Evolutionary conservation across 2,888 invertebrate species (phyloP).

Genomic region (Chrysodeixis includens): DNA sequence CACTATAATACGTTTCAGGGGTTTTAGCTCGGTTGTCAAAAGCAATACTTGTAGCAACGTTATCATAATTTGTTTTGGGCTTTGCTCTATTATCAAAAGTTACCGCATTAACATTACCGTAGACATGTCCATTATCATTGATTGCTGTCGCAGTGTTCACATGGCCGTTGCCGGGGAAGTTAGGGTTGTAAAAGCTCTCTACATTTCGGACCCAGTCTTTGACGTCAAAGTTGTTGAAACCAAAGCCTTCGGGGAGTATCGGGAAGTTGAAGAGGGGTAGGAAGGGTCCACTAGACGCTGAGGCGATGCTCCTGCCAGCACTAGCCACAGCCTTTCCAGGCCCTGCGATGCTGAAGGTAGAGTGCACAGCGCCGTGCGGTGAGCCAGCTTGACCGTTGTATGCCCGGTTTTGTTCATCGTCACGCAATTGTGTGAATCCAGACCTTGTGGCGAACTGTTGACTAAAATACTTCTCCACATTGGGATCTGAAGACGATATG

Average conservation of each 20-base stretch:
- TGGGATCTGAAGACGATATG: conserved; percentile 74
- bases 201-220: conserved; percentile 70
- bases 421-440: conserved; percentile 44
- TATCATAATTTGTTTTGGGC: conserved; percentile 19
- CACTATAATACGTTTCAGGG: conserved; percentile 19
- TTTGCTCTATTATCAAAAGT: conserved; percentile 66
- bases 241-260: conserved; percentile 63
- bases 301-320: conserved; percentile 69
- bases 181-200: conserved; percentile 69
- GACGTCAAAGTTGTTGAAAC: conserved; percentile 52
- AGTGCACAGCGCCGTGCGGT: conserved; percentile 48
- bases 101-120: conserved; percentile 71
- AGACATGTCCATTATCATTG: conserved; percentile 75
- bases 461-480: conserved; percentile 67
- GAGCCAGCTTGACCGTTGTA: conserved; percentile 33
- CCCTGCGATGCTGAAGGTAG: conserved; percentile 65
- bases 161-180: conserved; percentile 61
- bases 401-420: conserved; percentile 32
- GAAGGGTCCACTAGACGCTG: conserved; percentile 60
- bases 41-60: not conserved
- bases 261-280: conserved; percentile 70
- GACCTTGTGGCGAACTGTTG: conserved; percentile 56
- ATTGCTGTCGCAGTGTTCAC: conserved; percentile 65
- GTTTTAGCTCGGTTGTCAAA: conserved; percentile 21
- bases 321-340: conserved; percentile 68